These are phyloP conservation scores for Salmo trutta DNA, from an alignment of 2,797 vertebrate genomes.

Conservation along the genomic window DNA sequence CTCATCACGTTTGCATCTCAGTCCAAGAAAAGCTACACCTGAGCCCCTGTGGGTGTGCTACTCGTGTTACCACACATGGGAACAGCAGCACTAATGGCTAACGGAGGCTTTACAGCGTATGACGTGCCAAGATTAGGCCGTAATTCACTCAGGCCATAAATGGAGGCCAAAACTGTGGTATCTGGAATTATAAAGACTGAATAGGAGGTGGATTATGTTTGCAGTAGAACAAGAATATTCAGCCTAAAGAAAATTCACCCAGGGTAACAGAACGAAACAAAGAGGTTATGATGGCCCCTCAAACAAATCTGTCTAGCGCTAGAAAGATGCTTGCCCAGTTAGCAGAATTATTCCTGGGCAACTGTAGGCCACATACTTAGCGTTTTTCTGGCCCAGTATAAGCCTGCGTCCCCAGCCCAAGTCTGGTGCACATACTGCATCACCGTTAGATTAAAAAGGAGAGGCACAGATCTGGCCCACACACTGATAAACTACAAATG, in stretches of 20 bases:
- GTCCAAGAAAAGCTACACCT: constrained; percentile 18
- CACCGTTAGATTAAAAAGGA: no score
- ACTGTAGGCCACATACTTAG: no score
- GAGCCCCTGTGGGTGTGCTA: neutral
- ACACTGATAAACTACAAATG: no score
- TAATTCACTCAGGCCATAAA: constrained; percentile 2
- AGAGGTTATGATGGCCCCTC: neutral
- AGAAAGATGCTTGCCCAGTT: neutral
- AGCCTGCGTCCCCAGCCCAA: no score
- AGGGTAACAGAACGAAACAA: no score
- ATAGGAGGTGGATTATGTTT: neutral
- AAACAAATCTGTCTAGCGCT: neutral
- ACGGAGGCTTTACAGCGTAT: constrained; percentile 35
- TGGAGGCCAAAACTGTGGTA: neutral
- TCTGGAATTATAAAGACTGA: neutral
- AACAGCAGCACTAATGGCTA: constrained; percentile 35
- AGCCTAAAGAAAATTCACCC: neutral
- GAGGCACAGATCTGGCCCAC: no score
- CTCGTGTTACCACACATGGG: constrained; percentile 29
- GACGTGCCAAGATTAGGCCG: constrained; percentile 37
- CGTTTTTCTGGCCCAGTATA: no score
- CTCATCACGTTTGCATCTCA: constrained; percentile 36
- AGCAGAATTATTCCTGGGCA: neutral
- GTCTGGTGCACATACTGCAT: no score
- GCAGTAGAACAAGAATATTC: neutral